These are phyloP conservation scores for Catharus fuscescens DNA, from an alignment of 2,113 vertebrate species.

Conservation along the genomic window DNA sequence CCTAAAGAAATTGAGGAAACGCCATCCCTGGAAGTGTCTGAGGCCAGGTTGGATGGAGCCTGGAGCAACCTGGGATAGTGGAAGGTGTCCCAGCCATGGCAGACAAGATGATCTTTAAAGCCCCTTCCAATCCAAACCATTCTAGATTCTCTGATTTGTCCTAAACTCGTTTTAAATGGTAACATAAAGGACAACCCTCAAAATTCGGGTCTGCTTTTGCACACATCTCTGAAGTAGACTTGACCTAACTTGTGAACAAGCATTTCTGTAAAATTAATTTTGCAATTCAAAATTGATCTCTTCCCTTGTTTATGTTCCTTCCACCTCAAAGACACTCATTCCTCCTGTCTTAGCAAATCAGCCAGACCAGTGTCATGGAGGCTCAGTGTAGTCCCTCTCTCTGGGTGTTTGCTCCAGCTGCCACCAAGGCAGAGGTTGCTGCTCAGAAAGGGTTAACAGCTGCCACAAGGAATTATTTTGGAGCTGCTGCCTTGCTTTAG, in stretches of 20 bases:
- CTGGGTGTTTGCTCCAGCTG: neutral
- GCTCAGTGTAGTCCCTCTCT: neutral
- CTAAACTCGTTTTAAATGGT: neutral
- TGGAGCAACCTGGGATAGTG: neutral
- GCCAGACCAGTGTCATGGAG: accelerated
- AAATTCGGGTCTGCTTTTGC: neutral
- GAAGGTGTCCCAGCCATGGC: neutral
- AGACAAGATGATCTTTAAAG: neutral
- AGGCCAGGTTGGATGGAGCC: neutral
- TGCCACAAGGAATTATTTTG: neutral
- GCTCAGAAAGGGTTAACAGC: neutral
- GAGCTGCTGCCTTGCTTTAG: neutral
- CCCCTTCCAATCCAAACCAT: neutral
- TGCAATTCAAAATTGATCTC: neutral
- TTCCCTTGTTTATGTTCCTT: neutral
- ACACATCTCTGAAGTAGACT: neutral
- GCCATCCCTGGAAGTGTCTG: neutral
- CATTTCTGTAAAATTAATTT: neutral
- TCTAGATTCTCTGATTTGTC: neutral
- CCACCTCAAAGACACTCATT: neutral
- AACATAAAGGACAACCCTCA: neutral
- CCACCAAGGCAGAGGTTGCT: neutral
- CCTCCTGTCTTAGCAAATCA: neutral
- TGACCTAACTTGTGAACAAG: neutral
- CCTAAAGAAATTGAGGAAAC: neutral